Evolutionary conservation across 2,797 vertebrate genomes (phyloP).

Genomic region (Cyclura pinguis): DNA sequence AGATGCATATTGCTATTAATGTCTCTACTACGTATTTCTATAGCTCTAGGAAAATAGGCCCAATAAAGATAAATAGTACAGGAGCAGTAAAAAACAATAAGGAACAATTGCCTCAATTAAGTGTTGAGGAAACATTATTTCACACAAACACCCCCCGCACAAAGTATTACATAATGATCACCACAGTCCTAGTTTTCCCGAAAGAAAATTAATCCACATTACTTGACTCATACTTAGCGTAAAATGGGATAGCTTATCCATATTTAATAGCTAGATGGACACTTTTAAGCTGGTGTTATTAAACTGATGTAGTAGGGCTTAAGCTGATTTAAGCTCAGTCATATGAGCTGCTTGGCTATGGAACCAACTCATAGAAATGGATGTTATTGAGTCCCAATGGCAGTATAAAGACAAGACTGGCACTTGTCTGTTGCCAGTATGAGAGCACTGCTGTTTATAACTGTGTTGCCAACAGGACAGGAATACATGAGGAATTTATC

Average conservation of each 20-base stretch:
- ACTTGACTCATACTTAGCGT: neutral
- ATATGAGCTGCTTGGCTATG: neutral
- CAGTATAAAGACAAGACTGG: neutral
- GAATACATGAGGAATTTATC: neutral
- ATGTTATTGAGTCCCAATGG: neutral
- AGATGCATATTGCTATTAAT: neutral
- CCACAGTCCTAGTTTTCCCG: neutral
- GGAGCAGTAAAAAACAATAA: neutral
- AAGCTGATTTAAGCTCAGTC: slow-evolving; percentile 9
- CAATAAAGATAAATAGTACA: neutral
- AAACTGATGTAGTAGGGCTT: neutral
- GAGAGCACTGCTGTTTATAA: neutral
- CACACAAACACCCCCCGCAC: too few relatives aligned
- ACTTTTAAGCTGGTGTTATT: slow-evolving; percentile 19
- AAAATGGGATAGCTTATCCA: slow-evolving; percentile 21
- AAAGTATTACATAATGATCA: neutral
- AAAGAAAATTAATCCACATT: slow-evolving; percentile 6
- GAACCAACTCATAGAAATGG: neutral
- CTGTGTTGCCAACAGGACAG: neutral
- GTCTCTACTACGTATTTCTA: neutral
- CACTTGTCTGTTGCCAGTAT: neutral
- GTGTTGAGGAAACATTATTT: neutral
- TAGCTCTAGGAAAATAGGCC: neutral
- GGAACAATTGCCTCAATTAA: neutral
- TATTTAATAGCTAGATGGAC: slow-evolving; percentile 20